Percentiles rank a stretch among this genome's conserved stretches.
Evolutionary conservation across 2,888 invertebrate species (phyloP).

Genomic region (Lapara coniferarum): DNA sequence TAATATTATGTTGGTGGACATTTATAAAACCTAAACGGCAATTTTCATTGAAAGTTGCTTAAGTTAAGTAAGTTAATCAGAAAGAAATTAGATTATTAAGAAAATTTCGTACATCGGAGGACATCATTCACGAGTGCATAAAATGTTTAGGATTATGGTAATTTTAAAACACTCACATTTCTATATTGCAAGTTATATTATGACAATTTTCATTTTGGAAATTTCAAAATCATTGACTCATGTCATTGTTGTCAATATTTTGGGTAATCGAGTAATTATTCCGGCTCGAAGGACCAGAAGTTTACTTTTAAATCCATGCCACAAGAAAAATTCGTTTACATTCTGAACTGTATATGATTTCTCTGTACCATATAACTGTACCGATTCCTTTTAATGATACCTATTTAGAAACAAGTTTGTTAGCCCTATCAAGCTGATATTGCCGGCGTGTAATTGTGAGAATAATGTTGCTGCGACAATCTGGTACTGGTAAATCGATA

Average conservation of each 20-base stretch:
- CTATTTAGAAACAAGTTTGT: background rate
- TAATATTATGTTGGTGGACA: too few species aligned
- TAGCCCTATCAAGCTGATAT: background rate
- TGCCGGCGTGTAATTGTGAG: conserved; percentile 13
- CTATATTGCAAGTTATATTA: too few species aligned
- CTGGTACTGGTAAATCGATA: conserved; percentile 53
- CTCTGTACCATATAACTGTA: background rate
- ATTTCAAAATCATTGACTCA: too few species aligned
- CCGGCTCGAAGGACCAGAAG: background rate
- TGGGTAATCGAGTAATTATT: background rate
- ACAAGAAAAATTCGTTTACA: background rate
- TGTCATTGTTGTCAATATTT: too few species aligned
- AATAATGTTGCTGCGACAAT: conserved; percentile 43
- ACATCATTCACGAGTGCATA: background rate
- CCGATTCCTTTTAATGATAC: background rate
- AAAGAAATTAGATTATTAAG: background rate
- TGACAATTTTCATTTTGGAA: too few species aligned
- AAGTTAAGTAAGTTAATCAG: background rate
- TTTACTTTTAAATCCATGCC: background rate
- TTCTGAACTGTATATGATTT: background rate
- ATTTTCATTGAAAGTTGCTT: too few species aligned
- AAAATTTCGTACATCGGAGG: background rate
- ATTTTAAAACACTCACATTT: background rate
- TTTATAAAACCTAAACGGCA: too few species aligned
- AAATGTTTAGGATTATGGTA: background rate